phyloP scores from a whole-genome alignment of 2,113 vertebrate species.

The Syrmaticus mikado region DNA sequence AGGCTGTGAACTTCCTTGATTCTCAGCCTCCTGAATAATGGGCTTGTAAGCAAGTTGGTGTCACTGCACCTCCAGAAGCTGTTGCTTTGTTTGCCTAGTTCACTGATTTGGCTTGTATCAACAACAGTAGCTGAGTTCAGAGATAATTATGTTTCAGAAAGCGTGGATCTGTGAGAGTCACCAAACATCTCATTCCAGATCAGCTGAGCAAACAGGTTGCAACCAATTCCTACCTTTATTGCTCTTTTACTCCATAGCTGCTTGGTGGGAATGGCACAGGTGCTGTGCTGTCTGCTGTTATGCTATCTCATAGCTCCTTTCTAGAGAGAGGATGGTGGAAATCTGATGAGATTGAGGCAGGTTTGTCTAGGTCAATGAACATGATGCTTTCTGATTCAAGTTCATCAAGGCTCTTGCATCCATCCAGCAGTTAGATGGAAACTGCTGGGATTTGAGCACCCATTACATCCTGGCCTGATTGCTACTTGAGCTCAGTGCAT shows the following conservation, averaged over 20 bases:
- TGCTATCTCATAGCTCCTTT: neutral
- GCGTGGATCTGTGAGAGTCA: neutral
- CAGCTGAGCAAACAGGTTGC: neutral
- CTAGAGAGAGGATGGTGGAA: neutral
- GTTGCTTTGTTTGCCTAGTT: neutral
- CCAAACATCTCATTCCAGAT: neutral
- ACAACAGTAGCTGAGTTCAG: neutral
- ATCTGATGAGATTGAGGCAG: neutral
- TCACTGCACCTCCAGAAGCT: neutral
- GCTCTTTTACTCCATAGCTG: neutral
- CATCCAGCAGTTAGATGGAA: neutral
- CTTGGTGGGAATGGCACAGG: neutral
- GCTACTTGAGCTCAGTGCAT: neutral
- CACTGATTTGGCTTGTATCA: neutral
- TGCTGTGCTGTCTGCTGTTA: neutral
- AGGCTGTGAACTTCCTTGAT: neutral
- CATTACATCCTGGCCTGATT: too few relatives aligned
- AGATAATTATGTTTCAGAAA: neutral
- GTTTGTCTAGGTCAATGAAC: neutral
- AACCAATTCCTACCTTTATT: neutral
- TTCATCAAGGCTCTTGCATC: neutral
- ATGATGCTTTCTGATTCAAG: neutral
- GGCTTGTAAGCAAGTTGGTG: neutral
- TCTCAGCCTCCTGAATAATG: accelerated
- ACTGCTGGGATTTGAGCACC: accelerated